A percentile compares a stretch with the other conserved stretches of the same genome.
Evolutionary conservation across 23 tunicate species (phyloP).

Genomic region (Trididemnum miniatum): DNA sequence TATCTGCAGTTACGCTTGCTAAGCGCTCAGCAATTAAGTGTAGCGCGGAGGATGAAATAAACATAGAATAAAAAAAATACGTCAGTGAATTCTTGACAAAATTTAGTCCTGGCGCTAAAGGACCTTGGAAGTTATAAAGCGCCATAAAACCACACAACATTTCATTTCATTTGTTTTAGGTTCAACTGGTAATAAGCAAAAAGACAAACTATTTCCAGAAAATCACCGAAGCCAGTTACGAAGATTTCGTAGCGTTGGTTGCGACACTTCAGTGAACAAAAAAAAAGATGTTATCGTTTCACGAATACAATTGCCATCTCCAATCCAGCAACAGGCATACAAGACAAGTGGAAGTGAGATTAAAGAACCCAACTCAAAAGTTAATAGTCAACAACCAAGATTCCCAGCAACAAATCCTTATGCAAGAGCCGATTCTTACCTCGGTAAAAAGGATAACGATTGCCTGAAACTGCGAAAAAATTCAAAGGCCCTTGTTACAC

Average conservation of each 20-base stretch:
- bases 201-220: not conserved
- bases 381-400: constrained; percentile 14
- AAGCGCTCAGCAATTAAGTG: too few species aligned
- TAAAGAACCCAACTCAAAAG: not conserved
- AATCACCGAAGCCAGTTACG: not conserved
- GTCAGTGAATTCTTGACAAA: too few species aligned
- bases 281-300: constrained; percentile 5
- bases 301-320: not conserved
- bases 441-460: not conserved
- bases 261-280: constrained; percentile 20
- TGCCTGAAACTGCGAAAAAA: not conserved
- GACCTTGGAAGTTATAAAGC: too few species aligned
- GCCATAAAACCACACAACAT: too few species aligned
- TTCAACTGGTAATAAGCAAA: constrained; percentile 27
- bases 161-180: constrained; percentile 5
- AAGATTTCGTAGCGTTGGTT: constrained; percentile 36
- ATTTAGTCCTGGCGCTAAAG: too few species aligned
- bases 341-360: not conserved
- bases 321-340: not conserved
- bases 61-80: too few species aligned
- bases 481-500: not conserved
- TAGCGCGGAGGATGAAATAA: too few species aligned
- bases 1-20: too few species aligned
- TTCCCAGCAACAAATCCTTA: constrained; percentile 58
- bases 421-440: not conserved